These are phyloP conservation scores for Cerastis leucographa DNA, from an alignment of 2,888 invertebrate genomes.

Conservation along the genomic window DNA sequence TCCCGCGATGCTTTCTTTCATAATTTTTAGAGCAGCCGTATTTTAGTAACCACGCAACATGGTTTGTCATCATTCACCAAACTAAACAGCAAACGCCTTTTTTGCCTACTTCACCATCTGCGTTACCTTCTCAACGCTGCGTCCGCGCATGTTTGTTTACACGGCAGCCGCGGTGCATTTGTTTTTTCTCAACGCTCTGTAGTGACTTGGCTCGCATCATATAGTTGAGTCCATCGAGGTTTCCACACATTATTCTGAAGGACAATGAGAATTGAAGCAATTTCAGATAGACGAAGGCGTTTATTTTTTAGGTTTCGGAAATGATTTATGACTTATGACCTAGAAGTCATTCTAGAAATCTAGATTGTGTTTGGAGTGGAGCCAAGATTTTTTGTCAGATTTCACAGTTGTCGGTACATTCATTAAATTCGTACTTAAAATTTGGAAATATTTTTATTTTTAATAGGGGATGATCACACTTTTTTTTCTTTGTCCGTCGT, in stretches of 20 bases:
- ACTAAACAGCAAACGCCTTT: neutral
- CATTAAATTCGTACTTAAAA: neutral
- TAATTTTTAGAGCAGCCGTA: neutral
- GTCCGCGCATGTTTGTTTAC: constrained; percentile 81
- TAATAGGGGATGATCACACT: too few species aligned
- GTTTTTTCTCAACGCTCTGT: constrained; percentile 80
- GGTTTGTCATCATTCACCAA: too few species aligned
- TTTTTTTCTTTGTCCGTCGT: too few species aligned
- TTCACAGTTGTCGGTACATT: constrained; percentile 28
- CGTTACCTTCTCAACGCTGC: constrained; percentile 45
- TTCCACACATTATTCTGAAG: constrained; percentile 51
- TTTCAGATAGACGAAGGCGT: neutral
- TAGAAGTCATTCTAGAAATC: constrained; percentile 9
- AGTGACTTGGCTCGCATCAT: constrained; percentile 75
- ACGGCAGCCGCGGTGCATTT: constrained; percentile 80
- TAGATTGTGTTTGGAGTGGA: constrained; percentile 1
- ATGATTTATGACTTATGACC: constrained; percentile 35
- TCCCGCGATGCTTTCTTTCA: neutral
- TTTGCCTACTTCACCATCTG: constrained; percentile 68
- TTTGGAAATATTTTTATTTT: too few species aligned
- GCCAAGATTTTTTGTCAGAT: constrained; percentile 23
- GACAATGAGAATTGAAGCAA: constrained; percentile 30
- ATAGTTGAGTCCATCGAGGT: constrained; percentile 69
- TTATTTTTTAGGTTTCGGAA: constrained; percentile 19
- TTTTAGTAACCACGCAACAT: neutral